phyloP scores from a whole-genome alignment of 2,113 vertebrate genomes.

The Pyrgilauda ruficollis region DNA sequence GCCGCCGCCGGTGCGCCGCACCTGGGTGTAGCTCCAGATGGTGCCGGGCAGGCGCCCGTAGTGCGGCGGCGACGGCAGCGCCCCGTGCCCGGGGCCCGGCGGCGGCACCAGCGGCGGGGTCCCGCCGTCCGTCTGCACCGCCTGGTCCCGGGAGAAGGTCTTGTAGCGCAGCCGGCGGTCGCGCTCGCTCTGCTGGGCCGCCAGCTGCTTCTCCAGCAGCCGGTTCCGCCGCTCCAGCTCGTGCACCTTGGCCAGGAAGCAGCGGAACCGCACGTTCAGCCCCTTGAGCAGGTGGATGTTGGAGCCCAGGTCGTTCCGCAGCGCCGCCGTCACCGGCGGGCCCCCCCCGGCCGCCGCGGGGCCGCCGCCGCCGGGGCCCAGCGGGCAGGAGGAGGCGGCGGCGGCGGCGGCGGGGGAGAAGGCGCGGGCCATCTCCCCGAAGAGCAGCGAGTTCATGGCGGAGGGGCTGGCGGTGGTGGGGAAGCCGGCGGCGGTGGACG shows the following conservation, averaged over 20 bases:
- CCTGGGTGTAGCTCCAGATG: slow-evolving; percentile 93
- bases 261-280: slow-evolving; percentile 92
- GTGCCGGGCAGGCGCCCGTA: slow-evolving; percentile 83
- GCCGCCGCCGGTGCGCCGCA: slow-evolving; percentile 75
- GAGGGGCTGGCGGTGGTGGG: background rate
- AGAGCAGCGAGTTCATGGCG: background rate
- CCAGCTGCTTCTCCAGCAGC: slow-evolving; percentile 91
- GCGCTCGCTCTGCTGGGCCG: slow-evolving; percentile 81
- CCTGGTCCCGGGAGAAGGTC: slow-evolving; percentile 80
- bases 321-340: slow-evolving; percentile 88
- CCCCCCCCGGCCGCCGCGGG: slow-evolving; percentile 23
- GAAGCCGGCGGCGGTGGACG: background rate
- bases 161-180: slow-evolving; percentile 65
- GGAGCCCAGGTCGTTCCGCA: slow-evolving; percentile 95
- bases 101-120: slow-evolving; percentile 8
- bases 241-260: slow-evolving; percentile 95
- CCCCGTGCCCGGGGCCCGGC: background rate
- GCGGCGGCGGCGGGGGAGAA: background rate
- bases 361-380: slow-evolving; percentile 37
- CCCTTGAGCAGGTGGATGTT: slow-evolving; percentile 96
- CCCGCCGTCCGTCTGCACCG: slow-evolving; percentile 83
- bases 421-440: background rate
- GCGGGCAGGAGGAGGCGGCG: background rate
- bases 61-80: slow-evolving; percentile 65
- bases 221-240: slow-evolving; percentile 94